Evolutionary conservation across 2,113 vertebrate genomes (phyloP), one percentile per base, ranked within the genome.

Genomic region (Periophthalmodon schlosseri): DNA sequence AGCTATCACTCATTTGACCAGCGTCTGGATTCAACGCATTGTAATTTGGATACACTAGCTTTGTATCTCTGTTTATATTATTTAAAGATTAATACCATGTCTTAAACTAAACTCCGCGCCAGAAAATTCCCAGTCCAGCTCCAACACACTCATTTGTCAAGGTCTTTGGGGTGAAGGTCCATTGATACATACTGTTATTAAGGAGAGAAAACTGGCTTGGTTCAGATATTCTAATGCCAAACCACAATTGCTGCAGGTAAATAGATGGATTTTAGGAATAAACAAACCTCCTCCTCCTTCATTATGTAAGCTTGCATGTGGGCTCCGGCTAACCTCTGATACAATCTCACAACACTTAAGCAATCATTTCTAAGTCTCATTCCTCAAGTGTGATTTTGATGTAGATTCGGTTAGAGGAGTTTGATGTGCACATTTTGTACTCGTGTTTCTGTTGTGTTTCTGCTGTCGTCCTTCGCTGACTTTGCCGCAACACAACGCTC

Each of bases 281-380:
- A 81, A 87, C 80, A 76, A 79, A 75, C 49, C 64, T 69, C 84
- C 82, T 81, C 80, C 80, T 73, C 67, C 77, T 66, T 78, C 73
- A 76, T 85, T 91, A 86, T 80, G 74, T 73, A 89, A 86, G 73
- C 61, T 70, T 50, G 79, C 64, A 49, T 60, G 81, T 87, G 79
- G 78, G 70, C 54, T 88, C 49, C 68, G 72, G 46, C 78, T 65
- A 72, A 77, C 52, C 28, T 60, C 63, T 50, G 72, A 82, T 82
- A 71, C 68, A 64, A 68, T 47, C 33, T 46, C 61, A 46, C 2
- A 60, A 18, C 2, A 57, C 33, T 73, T 63, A 24, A 16, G 44
- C 52, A 73, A 69, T 72, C 20, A 2, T 74, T 56, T 68, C 21
- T 46, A 44, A 67, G 74, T 7, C 34, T 5, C 23, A 3, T 80